Conservation (phyloP, 2,113 vertebrate genomes). For the Phalacrocorax brasilianus region DNA sequence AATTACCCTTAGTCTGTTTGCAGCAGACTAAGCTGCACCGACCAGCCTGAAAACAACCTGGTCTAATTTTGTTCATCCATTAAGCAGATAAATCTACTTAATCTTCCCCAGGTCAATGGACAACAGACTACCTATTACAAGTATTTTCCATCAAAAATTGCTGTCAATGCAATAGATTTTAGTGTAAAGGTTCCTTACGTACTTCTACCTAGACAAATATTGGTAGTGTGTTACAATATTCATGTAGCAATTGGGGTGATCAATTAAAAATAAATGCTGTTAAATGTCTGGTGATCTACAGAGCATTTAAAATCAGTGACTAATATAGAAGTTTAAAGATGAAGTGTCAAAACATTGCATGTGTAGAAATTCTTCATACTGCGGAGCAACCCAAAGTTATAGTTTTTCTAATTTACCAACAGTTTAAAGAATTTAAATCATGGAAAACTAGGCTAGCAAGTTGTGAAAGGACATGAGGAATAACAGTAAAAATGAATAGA, state of each 20-base stretch:
- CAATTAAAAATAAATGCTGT: not conserved
- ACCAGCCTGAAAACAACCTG: slow-evolving; percentile 67
- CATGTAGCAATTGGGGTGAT: fast-evolving
- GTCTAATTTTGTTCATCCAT: slow-evolving; percentile 86
- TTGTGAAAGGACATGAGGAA: not conserved
- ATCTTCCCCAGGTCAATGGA: slow-evolving; percentile 70
- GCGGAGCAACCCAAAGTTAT: not conserved
- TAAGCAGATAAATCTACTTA: slow-evolving; percentile 84
- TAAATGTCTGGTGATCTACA: not conserved
- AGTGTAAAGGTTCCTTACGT: not conserved
- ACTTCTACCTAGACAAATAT: not conserved
- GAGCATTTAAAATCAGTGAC: not conserved
- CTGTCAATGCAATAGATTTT: not conserved
- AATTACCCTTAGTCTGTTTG: slow-evolving; percentile 12
- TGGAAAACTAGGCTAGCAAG: not conserved
- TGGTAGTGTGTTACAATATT: not conserved
- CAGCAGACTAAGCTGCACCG: slow-evolving; percentile 38
- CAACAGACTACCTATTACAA: slow-evolving; percentile 66
- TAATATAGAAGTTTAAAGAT: not conserved
- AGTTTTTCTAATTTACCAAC: not conserved
- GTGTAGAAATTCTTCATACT: not conserved
- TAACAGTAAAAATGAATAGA: not conserved
- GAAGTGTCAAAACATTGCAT: not conserved
- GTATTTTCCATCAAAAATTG: slow-evolving; percentile 21
- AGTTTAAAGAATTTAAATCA: not conserved